phyloP scores from a whole-genome alignment of 2,113 vertebrate species.

The Centropristis striata region DNA sequence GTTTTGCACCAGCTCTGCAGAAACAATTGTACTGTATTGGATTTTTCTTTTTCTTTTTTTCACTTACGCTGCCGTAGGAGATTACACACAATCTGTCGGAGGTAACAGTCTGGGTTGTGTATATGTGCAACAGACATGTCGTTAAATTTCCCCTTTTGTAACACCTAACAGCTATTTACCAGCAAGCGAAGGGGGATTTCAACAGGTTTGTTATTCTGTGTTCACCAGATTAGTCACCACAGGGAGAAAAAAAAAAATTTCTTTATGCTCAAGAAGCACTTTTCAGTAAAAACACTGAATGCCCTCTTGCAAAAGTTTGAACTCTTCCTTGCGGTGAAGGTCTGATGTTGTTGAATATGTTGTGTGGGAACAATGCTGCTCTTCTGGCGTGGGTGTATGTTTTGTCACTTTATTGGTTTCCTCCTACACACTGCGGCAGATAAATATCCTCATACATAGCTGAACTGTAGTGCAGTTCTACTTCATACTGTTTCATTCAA shows the following conservation, averaged over 20 bases:
- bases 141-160: not conserved
- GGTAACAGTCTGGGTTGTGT: not conserved
- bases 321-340: not conserved
- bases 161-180: not conserved
- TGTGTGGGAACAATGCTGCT: slow-evolving; percentile 12
- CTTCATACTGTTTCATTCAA: slow-evolving; percentile 1
- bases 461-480: not conserved
- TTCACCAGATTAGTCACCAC: not conserved
- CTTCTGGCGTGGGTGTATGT: slow-evolving; percentile 8
- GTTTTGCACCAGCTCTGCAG: not conserved
- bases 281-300: not conserved
- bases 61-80: too few relatives aligned
- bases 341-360: slow-evolving; percentile 10
- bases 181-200: not conserved
- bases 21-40: not conserved
- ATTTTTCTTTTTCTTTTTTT: too few relatives aligned
- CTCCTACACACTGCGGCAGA: slow-evolving; percentile 22
- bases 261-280: not conserved
- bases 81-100: not conserved
- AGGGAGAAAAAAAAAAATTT: not conserved
- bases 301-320: slow-evolving; percentile 8
- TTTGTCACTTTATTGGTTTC: slow-evolving; percentile 38
- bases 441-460: slow-evolving; percentile 11
- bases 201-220: not conserved
- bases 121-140: not conserved